Evolutionary conservation across 2,888 invertebrate species (phyloP).

Genomic region (Ceramica pisi): DNA sequence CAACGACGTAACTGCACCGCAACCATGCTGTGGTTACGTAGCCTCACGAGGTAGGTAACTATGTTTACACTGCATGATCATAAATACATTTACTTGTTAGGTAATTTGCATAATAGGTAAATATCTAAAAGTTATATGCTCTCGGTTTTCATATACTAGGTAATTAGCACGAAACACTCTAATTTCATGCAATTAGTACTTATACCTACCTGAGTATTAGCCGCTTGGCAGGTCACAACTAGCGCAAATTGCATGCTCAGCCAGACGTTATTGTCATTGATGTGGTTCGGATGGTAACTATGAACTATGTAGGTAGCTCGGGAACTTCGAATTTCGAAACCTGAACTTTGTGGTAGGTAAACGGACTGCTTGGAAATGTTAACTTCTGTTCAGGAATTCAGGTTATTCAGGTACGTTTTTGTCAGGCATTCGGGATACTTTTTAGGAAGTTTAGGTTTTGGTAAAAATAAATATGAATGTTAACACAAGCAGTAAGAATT

Average conservation of each 20-base stretch:
- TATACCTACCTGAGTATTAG: constrained; percentile 22
- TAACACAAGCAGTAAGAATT: constrained; percentile 14
- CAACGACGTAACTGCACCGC: too few species aligned
- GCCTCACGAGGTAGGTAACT: too few species aligned
- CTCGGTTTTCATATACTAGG: neutral
- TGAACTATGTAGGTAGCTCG: constrained; percentile 8
- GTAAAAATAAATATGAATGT: constrained; percentile 8
- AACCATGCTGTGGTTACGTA: too few species aligned
- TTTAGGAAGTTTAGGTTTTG: constrained; percentile 1
- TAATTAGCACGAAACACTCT: constrained; percentile 33
- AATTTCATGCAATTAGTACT: constrained; percentile 49
- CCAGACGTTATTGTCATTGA: constrained; percentile 41
- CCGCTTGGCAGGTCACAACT: constrained; percentile 39
- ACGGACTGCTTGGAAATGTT: constrained; percentile 5
- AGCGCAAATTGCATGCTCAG: constrained; percentile 42
- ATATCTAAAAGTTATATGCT: constrained; percentile 13
- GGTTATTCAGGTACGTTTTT: constrained; percentile 9
- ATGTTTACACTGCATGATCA: too few species aligned
- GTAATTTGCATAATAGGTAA: neutral
- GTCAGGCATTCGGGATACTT: neutral
- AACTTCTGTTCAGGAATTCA: constrained; percentile 10
- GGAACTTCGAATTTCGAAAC: neutral
- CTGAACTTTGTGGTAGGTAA: constrained; percentile 10
- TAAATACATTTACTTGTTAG: neutral
- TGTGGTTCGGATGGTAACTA: constrained; percentile 14